phyloP scores from a whole-genome alignment of 2,797 vertebrate species.

The Megaceryle alcyon region DNA sequence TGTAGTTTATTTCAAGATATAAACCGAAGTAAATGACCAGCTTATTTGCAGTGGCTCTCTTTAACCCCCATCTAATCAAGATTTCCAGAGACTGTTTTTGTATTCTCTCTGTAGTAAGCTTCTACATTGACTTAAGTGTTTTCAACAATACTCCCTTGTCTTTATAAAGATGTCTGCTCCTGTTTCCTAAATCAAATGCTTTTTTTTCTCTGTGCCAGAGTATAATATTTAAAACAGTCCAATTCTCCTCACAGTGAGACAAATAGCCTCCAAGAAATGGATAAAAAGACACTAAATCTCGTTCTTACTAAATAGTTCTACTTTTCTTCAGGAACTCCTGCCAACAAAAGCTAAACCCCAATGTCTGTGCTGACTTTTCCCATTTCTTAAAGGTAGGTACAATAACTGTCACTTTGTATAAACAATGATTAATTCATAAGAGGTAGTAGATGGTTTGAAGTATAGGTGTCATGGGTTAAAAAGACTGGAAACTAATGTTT shows the following conservation, averaged over 20 bases:
- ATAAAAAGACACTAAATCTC: not conserved
- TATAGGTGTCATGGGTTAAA: not conserved
- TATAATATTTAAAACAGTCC: not conserved
- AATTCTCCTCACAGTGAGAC: not conserved
- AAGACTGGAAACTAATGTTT: not conserved
- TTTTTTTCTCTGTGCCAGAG: not conserved
- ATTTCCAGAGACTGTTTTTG: not conserved
- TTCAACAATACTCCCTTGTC: not conserved
- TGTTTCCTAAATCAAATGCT: not conserved
- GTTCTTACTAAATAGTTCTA: not conserved
- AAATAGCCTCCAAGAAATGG: not conserved
- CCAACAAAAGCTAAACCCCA: not conserved
- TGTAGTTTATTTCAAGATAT: not conserved
- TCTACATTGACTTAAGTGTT: not conserved
- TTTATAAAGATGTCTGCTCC: not conserved
- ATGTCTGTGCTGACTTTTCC: not conserved
- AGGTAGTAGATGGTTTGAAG: not conserved
- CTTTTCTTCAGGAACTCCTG: not conserved
- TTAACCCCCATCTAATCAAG: not conserved
- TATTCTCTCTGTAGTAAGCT: not conserved
- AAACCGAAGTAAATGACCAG: not conserved
- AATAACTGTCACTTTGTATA: not conserved
- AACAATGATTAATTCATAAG: not conserved
- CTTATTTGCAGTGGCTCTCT: not conserved
- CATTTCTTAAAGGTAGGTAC: not conserved